Percentiles rank a stretch among this genome's conserved stretches.
These are phyloP conservation scores for Melipona quadrifasciata DNA, from an alignment of 1,140 invertebrate species.

Conservation along the genomic window DNA sequence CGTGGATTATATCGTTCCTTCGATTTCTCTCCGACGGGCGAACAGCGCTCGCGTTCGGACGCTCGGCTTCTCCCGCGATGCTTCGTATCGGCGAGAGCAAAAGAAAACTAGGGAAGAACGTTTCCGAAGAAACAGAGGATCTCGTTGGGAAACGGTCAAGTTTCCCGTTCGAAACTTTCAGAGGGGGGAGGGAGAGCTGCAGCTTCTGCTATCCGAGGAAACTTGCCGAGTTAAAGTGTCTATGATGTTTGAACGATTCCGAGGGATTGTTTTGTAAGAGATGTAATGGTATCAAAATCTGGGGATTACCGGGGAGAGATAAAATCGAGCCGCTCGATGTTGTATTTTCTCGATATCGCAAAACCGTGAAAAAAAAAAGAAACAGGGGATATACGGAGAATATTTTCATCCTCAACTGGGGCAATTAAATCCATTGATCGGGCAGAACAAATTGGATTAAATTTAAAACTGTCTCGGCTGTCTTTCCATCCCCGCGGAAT, in stretches of 20 bases:
- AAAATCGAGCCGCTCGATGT: too few relatives aligned
- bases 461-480: background rate
- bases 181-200: background rate
- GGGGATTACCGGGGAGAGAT: background rate
- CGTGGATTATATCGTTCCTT: constrained; percentile 25
- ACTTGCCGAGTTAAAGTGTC: constrained; percentile 8
- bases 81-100: constrained; percentile 5
- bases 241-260: constrained; percentile 1
- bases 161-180: constrained; percentile 9
- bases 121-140: background rate
- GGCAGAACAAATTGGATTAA: background rate
- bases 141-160: constrained; percentile 30
- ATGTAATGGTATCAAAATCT: constrained; percentile 20
- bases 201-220: background rate
- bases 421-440: background rate
- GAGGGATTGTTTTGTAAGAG: constrained; percentile 18
- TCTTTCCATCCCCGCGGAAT: too few relatives aligned
- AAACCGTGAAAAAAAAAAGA: too few relatives aligned
- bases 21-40: constrained; percentile 9
- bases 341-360: background rate
- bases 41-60: background rate
- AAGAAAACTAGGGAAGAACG: background rate
- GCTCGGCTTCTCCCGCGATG: background rate
- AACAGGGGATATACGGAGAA: background rate
- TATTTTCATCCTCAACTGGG: background rate